Percentiles rank a stretch among this genome's conserved stretches.
Evolutionary conservation across 2,888 invertebrate species (phyloP).

Genomic region (Xanthia togata): DNA sequence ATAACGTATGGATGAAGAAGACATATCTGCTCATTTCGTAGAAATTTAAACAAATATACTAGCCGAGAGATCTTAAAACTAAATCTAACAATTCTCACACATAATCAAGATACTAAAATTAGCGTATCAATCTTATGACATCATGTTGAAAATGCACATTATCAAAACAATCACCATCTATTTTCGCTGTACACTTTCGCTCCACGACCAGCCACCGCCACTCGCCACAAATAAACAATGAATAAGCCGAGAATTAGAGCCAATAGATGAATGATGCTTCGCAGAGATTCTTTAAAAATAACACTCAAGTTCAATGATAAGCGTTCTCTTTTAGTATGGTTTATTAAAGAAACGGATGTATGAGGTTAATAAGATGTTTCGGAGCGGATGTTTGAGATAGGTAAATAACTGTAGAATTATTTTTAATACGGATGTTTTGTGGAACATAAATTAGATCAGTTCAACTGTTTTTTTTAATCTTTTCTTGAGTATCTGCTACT

Average conservation of each 20-base stretch:
- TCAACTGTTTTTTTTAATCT: not conserved
- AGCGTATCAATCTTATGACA: constrained; percentile 42
- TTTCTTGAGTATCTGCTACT: constrained; percentile 1
- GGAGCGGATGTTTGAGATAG: constrained; percentile 46
- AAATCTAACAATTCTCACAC: constrained; percentile 1
- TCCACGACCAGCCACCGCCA: constrained; percentile 39
- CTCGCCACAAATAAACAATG: constrained; percentile 59
- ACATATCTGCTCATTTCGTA: not conserved
- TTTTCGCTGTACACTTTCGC: constrained; percentile 46
- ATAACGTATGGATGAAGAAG: not conserved
- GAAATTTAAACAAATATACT: not conserved
- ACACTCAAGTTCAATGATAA: constrained; percentile 66
- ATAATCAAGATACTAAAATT: not conserved
- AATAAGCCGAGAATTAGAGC: constrained; percentile 46
- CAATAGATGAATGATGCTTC: constrained; percentile 59
- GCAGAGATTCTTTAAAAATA: constrained; percentile 56
- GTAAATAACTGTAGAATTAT: constrained; percentile 32
- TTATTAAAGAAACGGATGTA: constrained; percentile 38
- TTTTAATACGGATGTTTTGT: constrained; percentile 26
- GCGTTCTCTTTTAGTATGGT: constrained; percentile 40
- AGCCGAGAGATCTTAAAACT: not conserved
- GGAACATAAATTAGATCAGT: constrained; percentile 5
- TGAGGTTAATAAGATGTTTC: constrained; percentile 29
- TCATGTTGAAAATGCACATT: constrained; percentile 48
- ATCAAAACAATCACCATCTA: constrained; percentile 50